Percentiles rank a stretch among this genome's conserved stretches.
These are phyloP conservation scores for Rostratula benghalensis DNA, from an alignment of 2,113 vertebrate species.

Conservation along the genomic window DNA sequence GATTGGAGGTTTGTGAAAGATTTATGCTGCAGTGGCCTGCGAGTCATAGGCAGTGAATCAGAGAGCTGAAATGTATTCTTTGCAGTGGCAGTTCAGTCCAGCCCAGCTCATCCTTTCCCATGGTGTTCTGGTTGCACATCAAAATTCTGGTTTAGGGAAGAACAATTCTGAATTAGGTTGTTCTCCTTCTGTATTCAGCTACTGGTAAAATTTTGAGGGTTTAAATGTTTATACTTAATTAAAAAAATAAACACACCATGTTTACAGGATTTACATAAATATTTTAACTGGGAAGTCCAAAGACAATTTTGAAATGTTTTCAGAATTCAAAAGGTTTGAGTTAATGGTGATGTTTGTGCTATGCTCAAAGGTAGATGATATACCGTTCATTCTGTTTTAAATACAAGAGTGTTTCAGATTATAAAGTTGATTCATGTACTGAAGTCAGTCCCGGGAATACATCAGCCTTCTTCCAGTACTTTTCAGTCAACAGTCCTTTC, in stretches of 20 bases:
- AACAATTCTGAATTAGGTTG: neutral
- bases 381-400: neutral
- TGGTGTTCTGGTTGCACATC: neutral
- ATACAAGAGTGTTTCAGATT: neutral
- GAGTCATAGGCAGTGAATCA: neutral
- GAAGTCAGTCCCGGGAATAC: neutral
- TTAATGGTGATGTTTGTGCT: neutral
- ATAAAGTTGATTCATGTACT: neutral
- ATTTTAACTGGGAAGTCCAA: neutral
- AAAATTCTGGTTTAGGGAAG: neutral
- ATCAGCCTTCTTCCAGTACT: neutral
- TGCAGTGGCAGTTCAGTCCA: neutral
- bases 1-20: neutral
- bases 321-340: neutral
- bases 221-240: neutral
- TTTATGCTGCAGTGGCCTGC: neutral
- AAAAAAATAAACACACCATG: no score
- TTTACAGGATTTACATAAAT: neutral
- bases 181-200: neutral
- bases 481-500: constrained; percentile 14
- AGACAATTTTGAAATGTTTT: neutral
- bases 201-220: neutral
- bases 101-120: neutral
- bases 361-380: neutral
- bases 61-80: neutral